A percentile compares a stretch with the other conserved stretches of the same genome.
These are phyloP conservation scores for Allolobophora icterica DNA, from an alignment of 2,888 invertebrate species.

Conservation along the genomic window DNA sequence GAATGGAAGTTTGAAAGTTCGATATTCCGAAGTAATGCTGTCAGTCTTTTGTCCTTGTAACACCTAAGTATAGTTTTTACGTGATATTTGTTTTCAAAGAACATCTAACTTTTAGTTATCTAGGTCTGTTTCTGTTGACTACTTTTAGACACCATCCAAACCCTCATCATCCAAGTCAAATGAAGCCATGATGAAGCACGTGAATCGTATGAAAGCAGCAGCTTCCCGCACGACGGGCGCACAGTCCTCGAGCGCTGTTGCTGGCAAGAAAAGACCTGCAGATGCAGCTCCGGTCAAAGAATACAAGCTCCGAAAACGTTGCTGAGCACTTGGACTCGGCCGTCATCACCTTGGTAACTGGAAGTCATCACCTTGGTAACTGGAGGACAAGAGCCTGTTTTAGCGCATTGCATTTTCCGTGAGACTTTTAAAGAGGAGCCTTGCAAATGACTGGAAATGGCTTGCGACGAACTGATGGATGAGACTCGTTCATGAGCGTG, in stretches of 20 bases:
- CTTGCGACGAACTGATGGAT: not conserved
- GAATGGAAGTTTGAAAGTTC: too few species aligned
- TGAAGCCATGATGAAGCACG: not conserved
- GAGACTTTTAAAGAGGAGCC: not conserved
- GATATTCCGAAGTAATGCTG: too few species aligned
- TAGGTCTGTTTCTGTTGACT: not conserved
- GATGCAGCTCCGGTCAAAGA: slow-evolving; percentile 18
- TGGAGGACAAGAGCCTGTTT: not conserved
- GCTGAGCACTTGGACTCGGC: not conserved
- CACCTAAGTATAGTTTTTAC: too few species aligned
- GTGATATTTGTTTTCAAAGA: too few species aligned
- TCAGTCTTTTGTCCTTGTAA: too few species aligned
- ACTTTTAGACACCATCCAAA: not conserved
- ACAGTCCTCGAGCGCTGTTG: not conserved
- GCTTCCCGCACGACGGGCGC: not conserved
- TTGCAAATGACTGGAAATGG: not conserved
- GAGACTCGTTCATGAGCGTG: not conserved
- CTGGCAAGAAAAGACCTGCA: slow-evolving; percentile 15
- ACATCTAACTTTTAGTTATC: not conserved
- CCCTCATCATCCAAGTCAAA: slow-evolving; percentile 11
- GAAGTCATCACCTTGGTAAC: not conserved
- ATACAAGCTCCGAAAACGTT: slow-evolving; percentile 26
- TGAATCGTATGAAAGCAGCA: slow-evolving; percentile 1
- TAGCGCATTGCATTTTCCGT: not conserved
- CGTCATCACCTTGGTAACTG: not conserved